phyloP scores from a whole-genome alignment of 2,888 invertebrate species.

The Athrips mouffetella region DNA sequence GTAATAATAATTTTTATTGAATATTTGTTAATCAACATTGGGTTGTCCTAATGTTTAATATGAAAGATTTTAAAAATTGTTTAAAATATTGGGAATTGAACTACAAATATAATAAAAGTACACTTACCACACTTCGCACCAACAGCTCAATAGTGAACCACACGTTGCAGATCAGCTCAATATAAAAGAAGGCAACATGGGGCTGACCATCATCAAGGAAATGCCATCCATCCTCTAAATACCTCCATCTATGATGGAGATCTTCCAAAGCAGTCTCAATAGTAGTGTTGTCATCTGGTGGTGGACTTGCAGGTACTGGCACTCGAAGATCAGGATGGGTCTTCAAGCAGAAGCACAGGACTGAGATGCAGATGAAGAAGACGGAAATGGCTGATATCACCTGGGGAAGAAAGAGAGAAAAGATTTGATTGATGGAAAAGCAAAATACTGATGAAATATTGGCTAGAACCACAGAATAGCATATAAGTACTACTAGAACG shows the following conservation, averaged over 20 bases:
- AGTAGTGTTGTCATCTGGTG: conserved; percentile 30
- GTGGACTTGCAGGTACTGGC: conserved; percentile 34
- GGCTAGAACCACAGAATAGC: no score
- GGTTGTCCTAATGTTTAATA: no score
- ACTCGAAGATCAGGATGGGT: conserved; percentile 93
- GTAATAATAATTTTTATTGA: no score
- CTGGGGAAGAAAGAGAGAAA: conserved; percentile 75
- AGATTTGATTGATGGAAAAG: no score
- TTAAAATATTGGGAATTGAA: not conserved
- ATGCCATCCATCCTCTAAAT: conserved; percentile 29
- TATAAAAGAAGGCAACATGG: conserved; percentile 90
- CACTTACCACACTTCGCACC: conserved; percentile 90
- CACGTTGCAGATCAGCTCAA: conserved; percentile 95
- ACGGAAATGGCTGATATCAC: conserved; percentile 94
- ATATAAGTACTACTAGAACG: no score
- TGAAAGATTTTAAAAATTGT: not conserved
- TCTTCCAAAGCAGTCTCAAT: conserved; percentile 29
- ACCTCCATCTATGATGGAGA: not conserved
- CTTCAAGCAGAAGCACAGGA: conserved; percentile 97
- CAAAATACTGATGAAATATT: no score
- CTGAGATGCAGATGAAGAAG: conserved; percentile 97
- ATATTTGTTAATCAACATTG: no score
- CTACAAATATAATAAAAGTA: not conserved
- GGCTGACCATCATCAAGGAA: conserved; percentile 76
- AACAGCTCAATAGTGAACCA: conserved; percentile 97